Evolutionary conservation across 2,888 invertebrate species (phyloP).

Genomic region (Vesta saturnalis): DNA sequence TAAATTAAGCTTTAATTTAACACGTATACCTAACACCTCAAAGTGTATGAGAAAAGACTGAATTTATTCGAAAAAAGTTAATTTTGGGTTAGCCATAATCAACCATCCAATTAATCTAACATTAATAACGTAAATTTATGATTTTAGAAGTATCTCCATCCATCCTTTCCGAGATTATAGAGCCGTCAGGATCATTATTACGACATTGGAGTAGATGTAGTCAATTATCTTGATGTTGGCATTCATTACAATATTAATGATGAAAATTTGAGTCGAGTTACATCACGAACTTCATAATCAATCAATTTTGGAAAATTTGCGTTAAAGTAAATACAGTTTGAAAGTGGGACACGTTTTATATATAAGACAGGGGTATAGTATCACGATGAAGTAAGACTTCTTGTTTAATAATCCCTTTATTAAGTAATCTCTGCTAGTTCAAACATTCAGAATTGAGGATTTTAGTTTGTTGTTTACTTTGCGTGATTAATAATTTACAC

Average conservation of each 20-base stretch:
- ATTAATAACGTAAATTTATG: too few species aligned
- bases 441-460: not conserved
- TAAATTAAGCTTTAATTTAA: not conserved
- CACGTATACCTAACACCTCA: too few species aligned
- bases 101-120: too few species aligned
- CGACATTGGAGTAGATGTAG: conserved; percentile 5
- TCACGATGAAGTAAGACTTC: not conserved
- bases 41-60: too few species aligned
- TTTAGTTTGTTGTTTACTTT: not conserved
- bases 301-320: conserved; percentile 5
- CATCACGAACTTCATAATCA: not conserved
- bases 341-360: not conserved
- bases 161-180: not conserved
- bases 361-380: too few species aligned
- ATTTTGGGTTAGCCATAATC: too few species aligned
- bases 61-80: too few species aligned
- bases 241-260: conserved; percentile 15
- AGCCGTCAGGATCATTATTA: not conserved
- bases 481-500: too few species aligned
- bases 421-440: not conserved
- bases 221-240: conserved; percentile 12
- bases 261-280: not conserved
- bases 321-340: not conserved
- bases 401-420: not conserved
- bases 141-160: not conserved